phyloP scores from a whole-genome alignment of 2,797 vertebrate genomes.

The Pseudocheirus occidentalis region DNA sequence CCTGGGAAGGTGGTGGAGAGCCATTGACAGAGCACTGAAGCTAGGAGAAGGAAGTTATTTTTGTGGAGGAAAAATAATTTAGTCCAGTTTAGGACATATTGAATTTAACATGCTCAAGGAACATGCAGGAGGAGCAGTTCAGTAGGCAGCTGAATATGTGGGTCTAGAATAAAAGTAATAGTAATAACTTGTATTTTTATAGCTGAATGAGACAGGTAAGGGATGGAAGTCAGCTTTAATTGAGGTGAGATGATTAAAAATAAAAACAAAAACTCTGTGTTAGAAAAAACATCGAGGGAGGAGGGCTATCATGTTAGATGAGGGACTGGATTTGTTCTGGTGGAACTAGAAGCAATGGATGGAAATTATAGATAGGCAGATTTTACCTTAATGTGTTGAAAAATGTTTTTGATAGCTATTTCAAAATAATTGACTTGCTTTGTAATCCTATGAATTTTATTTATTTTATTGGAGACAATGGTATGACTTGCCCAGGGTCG shows the following conservation, averaged over 20 bases:
- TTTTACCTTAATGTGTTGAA: background rate
- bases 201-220: background rate
- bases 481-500: slow-evolving; percentile 18
- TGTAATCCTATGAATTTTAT: background rate
- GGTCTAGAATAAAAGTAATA: background rate
- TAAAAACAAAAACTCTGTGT: background rate
- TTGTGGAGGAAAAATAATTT: background rate
- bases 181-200: background rate
- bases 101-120: background rate
- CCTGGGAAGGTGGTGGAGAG: background rate
- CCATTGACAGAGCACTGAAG: background rate
- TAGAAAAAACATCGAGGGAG: background rate
- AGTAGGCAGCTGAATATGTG: background rate
- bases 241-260: background rate
- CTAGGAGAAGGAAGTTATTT: slow-evolving; percentile 5
- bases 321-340: background rate
- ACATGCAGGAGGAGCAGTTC: background rate
- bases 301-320: background rate
- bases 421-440: background rate
- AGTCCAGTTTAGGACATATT: background rate
- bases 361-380: background rate
- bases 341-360: background rate
- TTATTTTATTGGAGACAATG: background rate
- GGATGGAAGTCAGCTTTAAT: background rate
- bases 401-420: background rate